Conservation (phyloP, 2,113 vertebrate genomes). For the Suricata suricatta region DNA sequence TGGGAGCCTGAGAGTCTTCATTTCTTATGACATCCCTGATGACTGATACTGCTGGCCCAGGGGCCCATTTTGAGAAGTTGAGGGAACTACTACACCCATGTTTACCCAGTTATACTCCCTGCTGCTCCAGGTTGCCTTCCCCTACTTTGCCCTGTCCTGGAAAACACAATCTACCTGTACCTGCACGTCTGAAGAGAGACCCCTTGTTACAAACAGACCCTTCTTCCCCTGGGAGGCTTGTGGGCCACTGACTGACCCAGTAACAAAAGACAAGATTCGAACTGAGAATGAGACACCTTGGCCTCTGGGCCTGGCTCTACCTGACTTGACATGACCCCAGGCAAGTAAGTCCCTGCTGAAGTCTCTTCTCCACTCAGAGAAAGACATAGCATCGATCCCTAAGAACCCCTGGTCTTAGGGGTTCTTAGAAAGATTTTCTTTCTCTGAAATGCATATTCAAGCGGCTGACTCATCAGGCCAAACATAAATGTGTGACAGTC, state of each 20-base stretch:
- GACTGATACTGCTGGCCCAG: neutral
- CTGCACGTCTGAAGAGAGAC: neutral
- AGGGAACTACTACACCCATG: neutral
- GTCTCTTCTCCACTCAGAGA: neutral
- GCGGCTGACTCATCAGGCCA: neutral
- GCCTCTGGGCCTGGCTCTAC: neutral
- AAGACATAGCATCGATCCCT: neutral
- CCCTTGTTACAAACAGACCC: neutral
- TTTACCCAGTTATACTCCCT: neutral
- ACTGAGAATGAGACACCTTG: neutral
- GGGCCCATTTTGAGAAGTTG: neutral
- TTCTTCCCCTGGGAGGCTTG: neutral
- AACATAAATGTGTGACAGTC: neutral
- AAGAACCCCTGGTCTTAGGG: neutral
- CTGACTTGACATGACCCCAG: neutral
- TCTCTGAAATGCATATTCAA: neutral
- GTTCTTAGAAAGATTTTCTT: neutral
- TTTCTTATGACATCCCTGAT: neutral
- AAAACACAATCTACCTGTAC: neutral
- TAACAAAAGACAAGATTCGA: neutral
- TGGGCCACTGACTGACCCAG: neutral
- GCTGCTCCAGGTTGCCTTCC: neutral
- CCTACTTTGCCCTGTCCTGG: neutral
- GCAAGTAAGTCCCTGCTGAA: neutral
- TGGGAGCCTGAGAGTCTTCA: neutral